Evolutionary conservation across 2,113 vertebrate genomes (phyloP), one percentile per base, ranked within the genome.

Genomic region (Emydura subglobosa): DNA sequence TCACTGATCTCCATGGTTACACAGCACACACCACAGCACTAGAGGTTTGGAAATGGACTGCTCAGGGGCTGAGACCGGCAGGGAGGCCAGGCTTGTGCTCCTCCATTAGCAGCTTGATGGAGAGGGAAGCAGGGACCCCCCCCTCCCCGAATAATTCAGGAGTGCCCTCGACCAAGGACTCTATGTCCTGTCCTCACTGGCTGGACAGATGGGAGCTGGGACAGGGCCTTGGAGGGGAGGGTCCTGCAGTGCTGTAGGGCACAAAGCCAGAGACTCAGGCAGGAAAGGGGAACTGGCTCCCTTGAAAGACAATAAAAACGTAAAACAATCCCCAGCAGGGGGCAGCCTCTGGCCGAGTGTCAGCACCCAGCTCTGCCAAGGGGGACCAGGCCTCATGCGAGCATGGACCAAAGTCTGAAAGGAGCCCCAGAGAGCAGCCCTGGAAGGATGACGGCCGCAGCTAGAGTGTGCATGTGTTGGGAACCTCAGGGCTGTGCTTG

Each of bases 391-490:
- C 31, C 61, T 65, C 7, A 4, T 29, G 31, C 65, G 8, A 10
- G 16, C 65, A 39, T 39, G 19, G 65, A 21, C 65, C 65, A n/a
- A 16, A 68, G 19, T 68, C 17, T n/a, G 34, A 72, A 39, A n/a
- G 65, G 65, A n/a, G n/a, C 8, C 65, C 65, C 1, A 8, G 9
- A 34, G 7, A 72, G n/a, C 17, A 22, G 65, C 34, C n/a, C 65
- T n/a, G 34, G 65, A 72, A n/a, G 61, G 61, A n/a, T 5, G 59
- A 16, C 6, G 6, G 65, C 34, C 31, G 14, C 59, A 31, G 31
- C 59, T 8, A 59, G 9, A 21, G 65, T n/a, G 65, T 2, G 8
- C 7, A 2, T 8, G 19, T 3, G 2, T 21, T 5, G 2, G 29
- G 19, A 31, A 19, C n/a, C 17, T 39, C 65, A 68, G 65, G 65